A percentile compares a stretch with the other conserved stretches of the same genome.
Evolutionary conservation across 2,797 vertebrate genomes (phyloP).

Genomic region (Amblyopsis hoosieri): DNA sequence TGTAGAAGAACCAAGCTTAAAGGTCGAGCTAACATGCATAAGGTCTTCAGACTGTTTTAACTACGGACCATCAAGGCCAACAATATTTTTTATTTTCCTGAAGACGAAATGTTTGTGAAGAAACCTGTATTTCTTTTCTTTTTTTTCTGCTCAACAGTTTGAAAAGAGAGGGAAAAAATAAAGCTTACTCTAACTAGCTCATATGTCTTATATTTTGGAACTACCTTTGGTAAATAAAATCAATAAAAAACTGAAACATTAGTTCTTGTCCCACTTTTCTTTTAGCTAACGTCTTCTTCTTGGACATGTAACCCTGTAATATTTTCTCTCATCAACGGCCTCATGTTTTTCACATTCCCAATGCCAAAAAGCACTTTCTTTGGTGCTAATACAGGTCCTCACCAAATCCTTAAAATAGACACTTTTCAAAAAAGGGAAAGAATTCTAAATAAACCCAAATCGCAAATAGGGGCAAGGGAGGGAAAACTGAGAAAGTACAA

Average conservation of each 20-base stretch:
- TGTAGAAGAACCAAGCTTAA: slow-evolving; percentile 74
- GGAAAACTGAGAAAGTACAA: not conserved
- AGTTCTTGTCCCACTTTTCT: slow-evolving; percentile 59
- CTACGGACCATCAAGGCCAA: slow-evolving; percentile 65
- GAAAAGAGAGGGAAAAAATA: slow-evolving; percentile 69
- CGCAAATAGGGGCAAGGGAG: slow-evolving; percentile 49
- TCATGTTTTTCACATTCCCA: slow-evolving; percentile 75
- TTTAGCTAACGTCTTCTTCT: slow-evolving; percentile 32
- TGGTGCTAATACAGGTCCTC: slow-evolving; percentile 74
- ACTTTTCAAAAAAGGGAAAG: slow-evolving; percentile 56
- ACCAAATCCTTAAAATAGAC: slow-evolving; percentile 75
- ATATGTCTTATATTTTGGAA: slow-evolving; percentile 73
- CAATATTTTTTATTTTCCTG: slow-evolving; percentile 60
- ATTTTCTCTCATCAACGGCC: slow-evolving; percentile 25
- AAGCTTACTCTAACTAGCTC: slow-evolving; percentile 73
- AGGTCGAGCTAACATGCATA: slow-evolving; percentile 83
- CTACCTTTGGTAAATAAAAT: slow-evolving; percentile 81
- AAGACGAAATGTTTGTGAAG: slow-evolving; percentile 64
- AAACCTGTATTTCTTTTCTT: slow-evolving; percentile 50
- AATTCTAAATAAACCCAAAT: slow-evolving; percentile 59
- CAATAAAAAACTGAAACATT: slow-evolving; percentile 47
- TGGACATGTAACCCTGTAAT: slow-evolving; percentile 32
- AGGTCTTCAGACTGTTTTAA: slow-evolving; percentile 76
- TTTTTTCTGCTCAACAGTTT: slow-evolving; percentile 59
- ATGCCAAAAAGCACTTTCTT: slow-evolving; percentile 80